phyloP scores from a whole-genome alignment of 2,888 invertebrate species.

The Tanypteryx hageni region DNA sequence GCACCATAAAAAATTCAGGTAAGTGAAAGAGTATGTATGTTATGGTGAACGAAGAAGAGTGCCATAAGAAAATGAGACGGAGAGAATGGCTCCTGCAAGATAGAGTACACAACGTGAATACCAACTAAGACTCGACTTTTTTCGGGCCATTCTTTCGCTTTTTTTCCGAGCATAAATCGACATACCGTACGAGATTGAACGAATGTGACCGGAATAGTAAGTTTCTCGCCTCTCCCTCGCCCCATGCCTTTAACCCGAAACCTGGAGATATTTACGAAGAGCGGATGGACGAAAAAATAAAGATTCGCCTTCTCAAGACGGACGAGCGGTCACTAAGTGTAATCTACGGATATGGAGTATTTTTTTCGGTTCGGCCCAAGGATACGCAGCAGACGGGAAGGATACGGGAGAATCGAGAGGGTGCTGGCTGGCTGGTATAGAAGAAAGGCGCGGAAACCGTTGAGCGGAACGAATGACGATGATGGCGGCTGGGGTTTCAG shows the following conservation, averaged over 20 bases:
- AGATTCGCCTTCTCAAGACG: not conserved
- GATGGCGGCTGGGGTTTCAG: not conserved
- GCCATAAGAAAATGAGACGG: not conserved
- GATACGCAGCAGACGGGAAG: not conserved
- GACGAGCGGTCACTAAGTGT: not conserved
- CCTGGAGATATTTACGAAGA: not conserved
- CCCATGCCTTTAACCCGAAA: not conserved
- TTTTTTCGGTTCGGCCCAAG: not conserved
- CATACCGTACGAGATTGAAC: not conserved
- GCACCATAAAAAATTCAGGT: not conserved
- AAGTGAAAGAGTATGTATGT: not conserved
- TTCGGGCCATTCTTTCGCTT: not conserved
- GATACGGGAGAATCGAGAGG: not conserved
- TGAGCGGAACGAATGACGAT: not conserved
- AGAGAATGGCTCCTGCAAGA: not conserved
- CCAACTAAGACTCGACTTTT: not conserved
- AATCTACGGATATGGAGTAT: not conserved
- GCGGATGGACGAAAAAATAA: not conserved
- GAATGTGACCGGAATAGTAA: not conserved
- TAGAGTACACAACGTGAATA: not conserved
- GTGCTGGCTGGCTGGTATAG: too few relatives aligned
- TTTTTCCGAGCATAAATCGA: too few relatives aligned
- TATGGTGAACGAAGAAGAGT: not conserved
- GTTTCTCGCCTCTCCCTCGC: not conserved
- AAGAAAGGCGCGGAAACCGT: not conserved